A percentile compares a stretch with the other conserved stretches of the same genome.
phyloP scores from a whole-genome alignment of 2,797 vertebrate genomes.

The Ctenopoma multispine region DNA sequence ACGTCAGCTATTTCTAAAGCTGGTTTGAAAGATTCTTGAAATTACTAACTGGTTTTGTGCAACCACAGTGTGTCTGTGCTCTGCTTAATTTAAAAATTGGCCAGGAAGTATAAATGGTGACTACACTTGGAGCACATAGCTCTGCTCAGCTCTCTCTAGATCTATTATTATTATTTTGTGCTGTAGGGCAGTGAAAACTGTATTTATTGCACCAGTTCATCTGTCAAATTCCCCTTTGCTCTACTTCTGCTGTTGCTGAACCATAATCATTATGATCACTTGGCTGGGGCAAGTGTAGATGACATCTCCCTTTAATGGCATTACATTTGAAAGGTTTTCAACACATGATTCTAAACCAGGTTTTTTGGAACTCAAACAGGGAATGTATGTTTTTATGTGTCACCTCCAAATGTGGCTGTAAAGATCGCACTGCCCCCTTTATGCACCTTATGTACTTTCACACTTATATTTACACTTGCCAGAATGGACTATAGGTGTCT shows the following conservation, averaged over 20 bases:
- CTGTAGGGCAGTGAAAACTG: constrained; percentile 26
- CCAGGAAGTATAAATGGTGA: background rate
- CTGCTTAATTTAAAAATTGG: background rate
- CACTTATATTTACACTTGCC: constrained; percentile 20
- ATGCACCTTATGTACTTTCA: constrained; percentile 26
- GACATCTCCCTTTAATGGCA: constrained; percentile 1
- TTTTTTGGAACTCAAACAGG: constrained; percentile 1
- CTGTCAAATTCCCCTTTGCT: constrained; percentile 22
- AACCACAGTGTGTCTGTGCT: background rate
- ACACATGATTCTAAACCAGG: constrained; percentile 3
- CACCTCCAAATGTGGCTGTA: constrained; percentile 11
- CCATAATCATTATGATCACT: background rate
- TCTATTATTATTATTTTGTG: constrained; percentile 21
- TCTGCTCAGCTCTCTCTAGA: constrained; percentile 12
- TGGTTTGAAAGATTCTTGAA: too few relatives aligned
- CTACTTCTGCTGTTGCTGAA: background rate
- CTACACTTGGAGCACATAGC: constrained; percentile 16
- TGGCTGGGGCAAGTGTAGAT: constrained; percentile 1
- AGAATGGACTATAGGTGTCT: background rate
- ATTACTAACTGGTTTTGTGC: too few relatives aligned
- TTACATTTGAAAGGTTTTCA: constrained; percentile 3
- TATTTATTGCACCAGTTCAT: constrained; percentile 42
- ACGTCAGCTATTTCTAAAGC: background rate
- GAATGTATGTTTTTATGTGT: constrained; percentile 32
- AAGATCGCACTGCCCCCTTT: constrained; percentile 15